Base-by-base conservation (phyloP, 2,113 vertebrate genomes). In the Thunnus maccoyii region DNA sequence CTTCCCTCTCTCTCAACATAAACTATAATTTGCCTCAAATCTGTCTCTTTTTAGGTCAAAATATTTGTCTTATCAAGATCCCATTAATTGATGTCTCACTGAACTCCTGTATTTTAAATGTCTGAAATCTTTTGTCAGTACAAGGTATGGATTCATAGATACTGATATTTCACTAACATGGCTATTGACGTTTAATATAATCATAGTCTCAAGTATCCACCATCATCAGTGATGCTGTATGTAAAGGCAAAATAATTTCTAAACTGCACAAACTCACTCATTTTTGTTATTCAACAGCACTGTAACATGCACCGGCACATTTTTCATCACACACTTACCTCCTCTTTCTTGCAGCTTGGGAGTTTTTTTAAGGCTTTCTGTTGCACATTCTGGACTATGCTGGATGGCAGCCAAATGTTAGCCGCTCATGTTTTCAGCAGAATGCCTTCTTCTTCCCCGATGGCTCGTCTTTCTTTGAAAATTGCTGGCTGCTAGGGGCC, bases 391-490 rank as follows among this genome's bases (percentile, higher is more conserved):
- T 69, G 69, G 50, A 71, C 73, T 30, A 5, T 30, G 52, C 76
- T 91, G 90, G 72, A 81, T 3, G 5, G 56, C 52, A 75, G 92
- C 90, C 88, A 90, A 75, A 81, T 16, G 60, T 58, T 56, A 50
- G 65, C 20, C 36, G 13, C 54, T 69, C 75, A 22, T 82, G 63
- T 86, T 83, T 88, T 84, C 62, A 84, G 71, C 67, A 76, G 66
- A 65, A 78, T 18, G 44, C 72, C 36, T 41, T 41, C 36, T 63
- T 74, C 47, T 48, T n/a, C 54, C 63, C 50, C 25, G 15, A 46
- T 77, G 71, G 75, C 78, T 89, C 32, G 58, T 87, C 85, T 86
- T 75, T 85, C 88, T 91, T 88, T 88, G 88, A 86, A 92, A 89
- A 92, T 83, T 50, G 71, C 84, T 83, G 83, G 83, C 77, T 73